phyloP scores from a whole-genome alignment of 2,888 invertebrate species.

The Escarpia spicata region DNA sequence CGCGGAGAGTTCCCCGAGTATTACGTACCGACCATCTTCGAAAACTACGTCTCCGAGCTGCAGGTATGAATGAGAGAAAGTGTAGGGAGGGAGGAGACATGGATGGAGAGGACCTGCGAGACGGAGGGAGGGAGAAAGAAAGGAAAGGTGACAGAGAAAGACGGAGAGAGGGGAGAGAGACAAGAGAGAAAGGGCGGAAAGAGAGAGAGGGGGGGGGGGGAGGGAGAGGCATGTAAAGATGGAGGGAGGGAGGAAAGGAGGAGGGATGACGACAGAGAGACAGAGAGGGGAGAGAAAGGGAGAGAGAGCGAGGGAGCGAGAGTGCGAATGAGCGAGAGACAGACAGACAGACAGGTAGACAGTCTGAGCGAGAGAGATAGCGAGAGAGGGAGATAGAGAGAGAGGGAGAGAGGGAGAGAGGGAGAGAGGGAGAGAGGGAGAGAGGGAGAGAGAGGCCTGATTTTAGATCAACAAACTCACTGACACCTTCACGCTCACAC shows the following conservation, averaged over 20 bases:
- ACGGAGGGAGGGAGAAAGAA: too few relatives aligned
- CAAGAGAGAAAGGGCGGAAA: too few relatives aligned
- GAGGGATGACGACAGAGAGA: too few relatives aligned
- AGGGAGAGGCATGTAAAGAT: too few relatives aligned
- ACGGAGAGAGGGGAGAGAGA: too few relatives aligned
- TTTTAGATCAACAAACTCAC: not conserved
- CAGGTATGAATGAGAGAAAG: slow-evolving; percentile 61
- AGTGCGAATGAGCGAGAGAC: not conserved
- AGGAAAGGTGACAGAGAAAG: too few relatives aligned
- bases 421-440: not conserved
- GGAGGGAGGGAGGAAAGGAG: too few relatives aligned
- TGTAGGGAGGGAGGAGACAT: too few relatives aligned
- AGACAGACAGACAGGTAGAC: not conserved
- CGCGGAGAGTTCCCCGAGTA: slow-evolving; percentile 99
- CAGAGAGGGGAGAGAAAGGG: too few relatives aligned
- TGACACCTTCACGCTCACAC: not conserved
- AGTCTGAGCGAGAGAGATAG: not conserved
- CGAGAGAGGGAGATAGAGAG: not conserved
- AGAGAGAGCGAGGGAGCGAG: too few relatives aligned
- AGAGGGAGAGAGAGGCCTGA: not conserved
- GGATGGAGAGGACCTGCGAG: too few relatives aligned
- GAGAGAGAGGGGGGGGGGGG: too few relatives aligned
- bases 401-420: not conserved
- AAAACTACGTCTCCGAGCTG: slow-evolving; percentile 98
- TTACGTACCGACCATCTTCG: slow-evolving; percentile 98